phyloP scores from a whole-genome alignment of 1,140 invertebrate genomes.

The Batillaria attramentaria region DNA sequence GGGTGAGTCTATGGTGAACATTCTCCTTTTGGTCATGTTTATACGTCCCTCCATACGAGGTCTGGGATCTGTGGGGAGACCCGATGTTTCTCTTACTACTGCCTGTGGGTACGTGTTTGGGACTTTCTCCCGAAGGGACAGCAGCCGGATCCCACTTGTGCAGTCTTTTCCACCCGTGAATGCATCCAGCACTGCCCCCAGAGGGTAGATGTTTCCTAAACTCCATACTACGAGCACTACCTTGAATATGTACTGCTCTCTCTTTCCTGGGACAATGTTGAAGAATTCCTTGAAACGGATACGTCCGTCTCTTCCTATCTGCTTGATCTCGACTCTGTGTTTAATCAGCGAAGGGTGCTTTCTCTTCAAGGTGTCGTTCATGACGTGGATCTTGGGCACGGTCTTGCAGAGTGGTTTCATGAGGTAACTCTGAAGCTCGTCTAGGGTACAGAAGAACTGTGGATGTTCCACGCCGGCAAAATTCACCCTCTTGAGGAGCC shows the following conservation, averaged over 20 bases:
- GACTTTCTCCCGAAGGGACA: slow-evolving; percentile 44
- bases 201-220: slow-evolving; percentile 40
- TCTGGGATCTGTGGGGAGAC: background rate
- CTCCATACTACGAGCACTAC: slow-evolving; percentile 47
- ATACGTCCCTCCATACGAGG: slow-evolving; percentile 69
- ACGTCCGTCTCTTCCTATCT: slow-evolving; percentile 25
- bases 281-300: slow-evolving; percentile 26
- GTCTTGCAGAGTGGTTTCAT: slow-evolving; percentile 63
- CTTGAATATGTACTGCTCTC: slow-evolving; percentile 43
- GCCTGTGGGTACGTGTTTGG: slow-evolving; percentile 25
- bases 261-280: slow-evolving; percentile 33
- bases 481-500: slow-evolving; percentile 45
- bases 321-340: slow-evolving; percentile 37
- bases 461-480: slow-evolving; percentile 43
- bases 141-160: slow-evolving; percentile 39
- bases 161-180: slow-evolving; percentile 36
- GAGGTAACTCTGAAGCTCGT: slow-evolving; percentile 50
- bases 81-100: slow-evolving; percentile 6
- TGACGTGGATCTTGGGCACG: slow-evolving; percentile 60
- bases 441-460: slow-evolving; percentile 58
- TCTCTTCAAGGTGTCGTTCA: slow-evolving; percentile 35
- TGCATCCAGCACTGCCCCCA: slow-evolving; percentile 45
- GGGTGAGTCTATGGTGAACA: slow-evolving; percentile 97
- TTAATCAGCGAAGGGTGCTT: slow-evolving; percentile 20
- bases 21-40: slow-evolving; percentile 79